Base-by-base conservation (phyloP, 2,797 vertebrate species). In the Sorex maritimensis region DNA sequence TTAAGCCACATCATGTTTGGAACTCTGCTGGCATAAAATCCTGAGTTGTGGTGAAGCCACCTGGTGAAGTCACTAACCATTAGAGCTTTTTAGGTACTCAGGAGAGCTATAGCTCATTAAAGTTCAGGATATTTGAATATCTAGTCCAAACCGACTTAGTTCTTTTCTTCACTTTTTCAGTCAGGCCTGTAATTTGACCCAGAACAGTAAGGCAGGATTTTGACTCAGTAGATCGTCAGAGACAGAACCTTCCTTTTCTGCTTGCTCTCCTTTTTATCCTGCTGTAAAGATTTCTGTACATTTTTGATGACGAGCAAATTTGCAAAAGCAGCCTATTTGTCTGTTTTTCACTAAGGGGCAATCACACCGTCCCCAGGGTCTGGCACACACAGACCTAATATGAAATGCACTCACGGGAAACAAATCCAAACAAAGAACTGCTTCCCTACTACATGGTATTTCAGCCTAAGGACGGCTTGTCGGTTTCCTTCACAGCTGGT, bases 401-500 rank as follows among this genome's bases (percentile, higher is more conserved):
- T 94, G 97, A 96, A 97, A 97, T 88, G 93, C 97, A 98, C 97
- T 97, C 97, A 97, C 96, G 98, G 97, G 98, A 98, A 98, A 98
- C 86, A 90, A 97, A 97, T 98, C 97, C 97, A 97, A 98, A 98
- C 97, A 98, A 98, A 98, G 98, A 96, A 94, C 94, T 67, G 96
- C 96, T 98, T 98, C 97, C 97, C 97, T 97, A 79, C 96, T 95
- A 97, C 97, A 97, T 92, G 98, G 96, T 97, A 96, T 97, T 98
- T 97, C 97, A 98, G 96, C 95, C 93, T 96, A 92, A 97, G 97
- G 93, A 97, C 96, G 97, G 95, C 91, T 81, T 97, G 98, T 97
- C 95, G 97, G 97, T 93, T 98, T 98, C 98, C 98, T 97, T 97
- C 97, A 96, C 97, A 98, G 97, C 97, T 98, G 98, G 93, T 61